Base-by-base conservation (phyloP, 2,113 vertebrate genomes). In the Bombycilla garrulus region DNA sequence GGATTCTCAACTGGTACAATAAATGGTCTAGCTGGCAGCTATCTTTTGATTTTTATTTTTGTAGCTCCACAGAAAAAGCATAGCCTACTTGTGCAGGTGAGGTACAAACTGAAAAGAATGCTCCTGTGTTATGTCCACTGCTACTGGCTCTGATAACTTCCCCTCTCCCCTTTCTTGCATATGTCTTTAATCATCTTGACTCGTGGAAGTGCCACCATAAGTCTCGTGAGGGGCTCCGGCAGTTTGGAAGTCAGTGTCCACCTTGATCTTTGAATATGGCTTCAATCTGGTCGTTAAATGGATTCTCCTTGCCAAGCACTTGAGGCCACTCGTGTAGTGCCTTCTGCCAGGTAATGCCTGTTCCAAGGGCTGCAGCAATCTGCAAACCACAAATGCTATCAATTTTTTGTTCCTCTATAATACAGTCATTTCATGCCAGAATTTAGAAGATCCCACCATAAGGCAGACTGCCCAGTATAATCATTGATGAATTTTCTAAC, bases 181-280 rank as follows among this genome's bases (percentile, higher is more conserved):
- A 25, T 78, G 28, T 42, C 48, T 79, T 66, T 20, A 62, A 74
- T 45, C 29, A 24, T 86, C 48, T 36, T 31, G 45, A 60, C 56
- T 48, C 0, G 0, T 73, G 24, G 69, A 86, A 65, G 45, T 1
- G 25, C 33, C 31, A 4, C 51, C 1, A 0, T 26, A 21, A 64
- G 45, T 40, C 0, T 0, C 0, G 0, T 17, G 58, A 45, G 45
- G 45, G 65, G 17, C 44, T 81, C 45, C 0, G 0, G 60, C n/a
- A 3, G 7, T 42, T 6, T 1, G 12, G 66, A 45, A 35, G 33
- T 98, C 95, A 98, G 80, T 98, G 96, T 29, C 98, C 98, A 0
- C 98, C 98, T 93, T 98, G 98, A 48, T 98, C 97, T 90, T 97
- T 98, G 95, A 98, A 98, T 70, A 96, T 35, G 7, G 95, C 78